Evolutionary conservation across 1,140 invertebrate species (phyloP).

Genomic region (Plectus sambesii): DNA sequence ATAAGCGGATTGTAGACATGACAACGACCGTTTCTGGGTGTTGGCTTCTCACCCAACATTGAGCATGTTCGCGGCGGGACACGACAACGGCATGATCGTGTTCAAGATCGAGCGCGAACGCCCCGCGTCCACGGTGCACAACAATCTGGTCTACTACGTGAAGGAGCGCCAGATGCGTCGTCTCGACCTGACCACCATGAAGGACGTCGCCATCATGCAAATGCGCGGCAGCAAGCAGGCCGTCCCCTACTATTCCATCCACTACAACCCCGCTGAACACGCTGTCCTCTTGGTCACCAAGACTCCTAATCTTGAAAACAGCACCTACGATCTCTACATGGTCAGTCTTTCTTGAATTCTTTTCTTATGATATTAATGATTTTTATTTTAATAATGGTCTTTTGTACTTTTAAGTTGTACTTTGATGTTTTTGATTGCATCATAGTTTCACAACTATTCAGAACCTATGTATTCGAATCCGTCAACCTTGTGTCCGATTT

Average conservation of each 20-base stretch:
- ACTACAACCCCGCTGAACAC: conserved; percentile 90
- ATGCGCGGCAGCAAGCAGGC: conserved; percentile 60
- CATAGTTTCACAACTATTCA: no score
- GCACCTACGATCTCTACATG: conserved; percentile 82
- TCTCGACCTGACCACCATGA: conserved; percentile 74
- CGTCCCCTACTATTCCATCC: conserved; percentile 56
- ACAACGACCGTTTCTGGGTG: conserved; percentile 94
- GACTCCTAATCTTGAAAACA: conserved; percentile 66
- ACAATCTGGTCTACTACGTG: conserved; percentile 86
- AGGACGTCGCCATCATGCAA: conserved; percentile 82
- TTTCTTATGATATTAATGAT: conserved; percentile 2
- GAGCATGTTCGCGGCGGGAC: conserved; percentile 63
- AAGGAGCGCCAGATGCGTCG: conserved; percentile 82
- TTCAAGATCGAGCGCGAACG: conserved; percentile 82
- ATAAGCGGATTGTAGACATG: conserved; percentile 52
- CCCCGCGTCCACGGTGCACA: conserved; percentile 83
- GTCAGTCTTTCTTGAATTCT: conserved; percentile 48
- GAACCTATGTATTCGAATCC: no score
- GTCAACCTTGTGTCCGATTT: no score
- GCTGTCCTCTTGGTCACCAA: conserved; percentile 70
- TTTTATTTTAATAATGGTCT: neutral
- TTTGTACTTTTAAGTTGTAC: conserved; percentile 56
- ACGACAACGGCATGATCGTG: conserved; percentile 81
- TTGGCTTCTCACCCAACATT: conserved; percentile 67
- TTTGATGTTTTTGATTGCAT: no score